Conservation (phyloP, 2,888 invertebrate species). For the Odontocerum albicorne region DNA sequence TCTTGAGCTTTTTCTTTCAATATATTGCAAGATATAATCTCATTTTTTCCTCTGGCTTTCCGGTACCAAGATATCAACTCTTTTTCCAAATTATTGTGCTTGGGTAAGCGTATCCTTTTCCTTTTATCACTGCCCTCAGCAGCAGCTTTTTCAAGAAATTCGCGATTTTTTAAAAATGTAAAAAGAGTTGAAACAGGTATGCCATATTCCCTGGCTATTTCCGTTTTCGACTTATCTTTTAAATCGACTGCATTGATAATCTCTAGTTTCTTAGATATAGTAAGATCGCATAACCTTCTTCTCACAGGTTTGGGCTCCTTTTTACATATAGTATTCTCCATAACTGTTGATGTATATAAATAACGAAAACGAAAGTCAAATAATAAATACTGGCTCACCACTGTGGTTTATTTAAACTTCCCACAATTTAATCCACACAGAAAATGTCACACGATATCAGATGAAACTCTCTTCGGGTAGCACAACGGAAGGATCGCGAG, state of each 20-base stretch:
- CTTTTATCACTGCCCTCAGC: conserved; percentile 9
- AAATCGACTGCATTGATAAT: conserved; percentile 17
- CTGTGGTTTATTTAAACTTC: too few species aligned
- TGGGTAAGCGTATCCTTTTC: conserved; percentile 2
- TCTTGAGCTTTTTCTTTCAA: conserved; percentile 15
- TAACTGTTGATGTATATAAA: too few species aligned
- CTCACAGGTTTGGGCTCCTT: too few species aligned
- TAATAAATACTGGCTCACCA: too few species aligned
- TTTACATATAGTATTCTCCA: too few species aligned
- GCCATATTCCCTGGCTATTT: conserved; percentile 17
- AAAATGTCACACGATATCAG: too few species aligned
- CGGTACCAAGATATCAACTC: conserved; percentile 16
- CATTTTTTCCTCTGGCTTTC: neutral
- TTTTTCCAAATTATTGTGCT: conserved; percentile 12
- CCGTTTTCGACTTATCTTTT: conserved; percentile 14
- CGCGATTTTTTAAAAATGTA: conserved; percentile 13
- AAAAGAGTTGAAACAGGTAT: conserved; percentile 14
- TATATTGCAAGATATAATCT: neutral
- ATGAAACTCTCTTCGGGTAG: conserved; percentile 1
- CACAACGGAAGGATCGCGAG: conserved; percentile 3
- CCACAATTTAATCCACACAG: too few species aligned
- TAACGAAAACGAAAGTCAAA: too few species aligned
- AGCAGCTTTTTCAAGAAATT: conserved; percentile 8
- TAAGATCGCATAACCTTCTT: conserved; percentile 5
- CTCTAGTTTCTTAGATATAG: conserved; percentile 16